Evolutionary conservation across 2,113 vertebrate species (phyloP).

Genomic region (Argyrosomus japonicus): DNA sequence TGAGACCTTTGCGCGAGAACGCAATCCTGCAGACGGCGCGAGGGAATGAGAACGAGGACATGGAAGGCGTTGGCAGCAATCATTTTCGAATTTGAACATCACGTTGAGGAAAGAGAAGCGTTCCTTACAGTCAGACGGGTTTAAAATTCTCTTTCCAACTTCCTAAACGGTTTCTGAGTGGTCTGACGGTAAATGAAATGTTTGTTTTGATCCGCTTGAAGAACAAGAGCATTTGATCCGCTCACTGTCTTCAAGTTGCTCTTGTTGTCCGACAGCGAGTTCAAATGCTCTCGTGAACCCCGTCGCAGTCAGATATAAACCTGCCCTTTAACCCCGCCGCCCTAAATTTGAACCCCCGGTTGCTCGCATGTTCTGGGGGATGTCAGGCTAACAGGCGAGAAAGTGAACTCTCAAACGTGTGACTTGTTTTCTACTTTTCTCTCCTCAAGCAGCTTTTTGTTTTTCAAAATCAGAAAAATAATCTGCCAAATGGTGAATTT

Average conservation of each 20-base stretch:
- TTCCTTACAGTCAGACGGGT: too few relatives aligned
- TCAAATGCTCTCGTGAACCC: neutral
- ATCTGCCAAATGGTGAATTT: neutral
- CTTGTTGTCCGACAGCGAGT: too few relatives aligned
- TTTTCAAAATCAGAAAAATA: constrained; percentile 7
- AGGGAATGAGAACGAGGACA: too few relatives aligned
- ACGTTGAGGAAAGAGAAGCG: neutral
- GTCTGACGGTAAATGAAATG: too few relatives aligned
- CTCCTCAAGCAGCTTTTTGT: constrained; percentile 14
- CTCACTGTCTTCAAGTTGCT: too few relatives aligned
- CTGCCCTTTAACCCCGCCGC: neutral
- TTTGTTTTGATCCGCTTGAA: too few relatives aligned
- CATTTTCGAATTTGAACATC: neutral
- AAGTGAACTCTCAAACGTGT: neutral
- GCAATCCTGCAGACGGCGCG: neutral
- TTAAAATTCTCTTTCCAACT: too few relatives aligned
- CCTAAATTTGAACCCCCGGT: neutral
- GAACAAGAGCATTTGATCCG: too few relatives aligned
- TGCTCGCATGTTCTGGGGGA: neutral
- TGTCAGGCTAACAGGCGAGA: neutral
- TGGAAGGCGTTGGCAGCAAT: too few relatives aligned
- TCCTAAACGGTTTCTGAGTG: neutral
- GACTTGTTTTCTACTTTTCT: constrained; percentile 27
- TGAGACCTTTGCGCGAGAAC: neutral
- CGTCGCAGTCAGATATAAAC: neutral